phyloP scores from a whole-genome alignment of 1,140 invertebrate genomes.

The Drosophila azteca region DNA sequence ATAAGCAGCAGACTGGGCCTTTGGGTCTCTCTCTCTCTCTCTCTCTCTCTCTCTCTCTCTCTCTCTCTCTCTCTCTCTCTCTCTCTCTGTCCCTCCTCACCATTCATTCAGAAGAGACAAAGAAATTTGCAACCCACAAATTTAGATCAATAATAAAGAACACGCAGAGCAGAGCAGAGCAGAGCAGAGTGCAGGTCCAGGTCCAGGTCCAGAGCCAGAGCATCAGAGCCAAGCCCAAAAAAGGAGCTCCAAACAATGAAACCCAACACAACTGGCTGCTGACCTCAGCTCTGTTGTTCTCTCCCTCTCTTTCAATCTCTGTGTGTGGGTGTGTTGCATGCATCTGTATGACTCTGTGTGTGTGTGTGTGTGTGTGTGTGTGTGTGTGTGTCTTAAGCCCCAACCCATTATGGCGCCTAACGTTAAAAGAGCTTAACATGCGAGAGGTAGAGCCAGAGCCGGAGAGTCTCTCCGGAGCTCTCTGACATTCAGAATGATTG shows the following conservation, averaged over 20 bases:
- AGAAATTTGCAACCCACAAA: constrained; percentile 67
- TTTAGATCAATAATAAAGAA: constrained; percentile 75
- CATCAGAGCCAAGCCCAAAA: constrained; percentile 47
- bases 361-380: constrained; percentile 34
- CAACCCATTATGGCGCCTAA: constrained; percentile 77
- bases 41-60: not conserved
- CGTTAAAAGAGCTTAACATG: constrained; percentile 43
- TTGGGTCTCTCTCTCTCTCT: not conserved
- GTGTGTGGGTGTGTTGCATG: constrained; percentile 11
- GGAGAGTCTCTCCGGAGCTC: constrained; percentile 17
- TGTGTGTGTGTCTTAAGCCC: constrained; percentile 33
- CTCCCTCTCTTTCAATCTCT: no score
- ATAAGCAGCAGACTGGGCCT: constrained; percentile 12
- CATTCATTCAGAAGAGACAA: constrained; percentile 22
- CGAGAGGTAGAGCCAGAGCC: constrained; percentile 18
- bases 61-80: not conserved
- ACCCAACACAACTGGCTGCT: constrained; percentile 46
- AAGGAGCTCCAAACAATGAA: constrained; percentile 43
- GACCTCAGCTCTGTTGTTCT: constrained; percentile 49
- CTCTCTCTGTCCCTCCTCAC: no score
- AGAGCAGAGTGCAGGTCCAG: constrained; percentile 10
- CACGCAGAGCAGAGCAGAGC: constrained; percentile 32
- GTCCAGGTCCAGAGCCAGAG: not conserved
- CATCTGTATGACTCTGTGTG: constrained; percentile 40
- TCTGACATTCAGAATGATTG: constrained; percentile 75